Conservation (phyloP, 2,797 vertebrate species). For the Clangula hyemalis region DNA sequence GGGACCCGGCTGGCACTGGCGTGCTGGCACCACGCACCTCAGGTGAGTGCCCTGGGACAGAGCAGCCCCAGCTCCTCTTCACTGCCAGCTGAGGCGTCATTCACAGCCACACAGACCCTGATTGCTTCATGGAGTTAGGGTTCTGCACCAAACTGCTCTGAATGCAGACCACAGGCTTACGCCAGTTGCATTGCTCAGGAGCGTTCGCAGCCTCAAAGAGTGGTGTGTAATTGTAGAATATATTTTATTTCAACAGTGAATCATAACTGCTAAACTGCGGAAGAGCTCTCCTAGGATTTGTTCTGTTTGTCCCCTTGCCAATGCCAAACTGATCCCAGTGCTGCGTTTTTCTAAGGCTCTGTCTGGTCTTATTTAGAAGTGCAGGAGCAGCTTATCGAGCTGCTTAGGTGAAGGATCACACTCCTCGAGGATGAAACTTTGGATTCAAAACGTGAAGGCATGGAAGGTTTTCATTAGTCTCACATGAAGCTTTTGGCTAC, state of each 20-base stretch:
- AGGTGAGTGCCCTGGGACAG: neutral
- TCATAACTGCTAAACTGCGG: neutral
- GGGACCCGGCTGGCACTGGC: accelerated
- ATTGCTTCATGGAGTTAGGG: neutral
- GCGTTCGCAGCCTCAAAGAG: neutral
- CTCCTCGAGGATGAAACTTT: accelerated
- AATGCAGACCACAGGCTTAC: accelerated
- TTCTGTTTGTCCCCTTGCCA: neutral
- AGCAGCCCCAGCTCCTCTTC: neutral
- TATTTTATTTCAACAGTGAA: neutral
- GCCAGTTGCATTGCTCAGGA: accelerated
- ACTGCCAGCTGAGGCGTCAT: accelerated
- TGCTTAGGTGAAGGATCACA: neutral
- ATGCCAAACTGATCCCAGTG: neutral
- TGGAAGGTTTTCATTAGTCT: neutral
- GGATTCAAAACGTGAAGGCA: neutral
- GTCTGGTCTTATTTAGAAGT: neutral
- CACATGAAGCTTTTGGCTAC: neutral
- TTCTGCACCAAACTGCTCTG: accelerated
- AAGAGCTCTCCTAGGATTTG: neutral
- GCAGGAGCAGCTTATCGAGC: neutral
- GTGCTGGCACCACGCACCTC: accelerated
- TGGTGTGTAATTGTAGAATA: accelerated
- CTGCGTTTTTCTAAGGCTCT: accelerated
- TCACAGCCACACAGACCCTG: accelerated